phyloP scores from a whole-genome alignment of 2,888 invertebrate genomes.

The Adelphocoris suturalis region DNA sequence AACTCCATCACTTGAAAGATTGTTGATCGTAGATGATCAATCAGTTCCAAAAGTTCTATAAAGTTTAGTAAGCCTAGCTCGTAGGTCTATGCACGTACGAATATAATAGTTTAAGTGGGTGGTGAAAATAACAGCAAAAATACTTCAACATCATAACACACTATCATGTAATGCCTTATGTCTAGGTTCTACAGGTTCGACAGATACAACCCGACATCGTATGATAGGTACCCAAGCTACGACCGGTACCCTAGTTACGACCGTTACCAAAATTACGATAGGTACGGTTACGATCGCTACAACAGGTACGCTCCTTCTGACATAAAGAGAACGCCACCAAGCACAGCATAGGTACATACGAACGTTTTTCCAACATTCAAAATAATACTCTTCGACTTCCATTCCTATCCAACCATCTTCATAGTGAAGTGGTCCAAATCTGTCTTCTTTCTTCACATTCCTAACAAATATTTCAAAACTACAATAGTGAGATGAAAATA shows the following conservation, averaged over 20 bases:
- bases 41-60: no score
- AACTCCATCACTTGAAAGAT: no score
- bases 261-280: constrained; percentile 64
- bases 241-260: constrained; percentile 64
- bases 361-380: constrained; percentile 30
- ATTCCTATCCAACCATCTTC: constrained; percentile 3
- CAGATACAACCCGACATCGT: constrained; percentile 49
- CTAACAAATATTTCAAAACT: no score
- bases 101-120: not conserved
- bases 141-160: not conserved
- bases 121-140: not conserved
- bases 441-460: constrained; percentile 40
- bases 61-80: no score
- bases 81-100: no score
- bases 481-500: no score
- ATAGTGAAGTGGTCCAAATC: constrained; percentile 35
- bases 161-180: constrained; percentile 36
- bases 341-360: constrained; percentile 53
- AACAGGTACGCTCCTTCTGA: constrained; percentile 70
- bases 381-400: constrained; percentile 12
- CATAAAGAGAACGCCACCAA: constrained; percentile 67
- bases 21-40: no score
- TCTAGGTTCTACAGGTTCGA: constrained; percentile 68
- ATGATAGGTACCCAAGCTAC: constrained; percentile 45
- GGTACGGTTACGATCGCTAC: constrained; percentile 70